A percentile compares a stretch with the other conserved stretches of the same genome.
These are phyloP conservation scores for Asteroscopus sphinx DNA, from an alignment of 2,888 invertebrate species.

Conservation along the genomic window DNA sequence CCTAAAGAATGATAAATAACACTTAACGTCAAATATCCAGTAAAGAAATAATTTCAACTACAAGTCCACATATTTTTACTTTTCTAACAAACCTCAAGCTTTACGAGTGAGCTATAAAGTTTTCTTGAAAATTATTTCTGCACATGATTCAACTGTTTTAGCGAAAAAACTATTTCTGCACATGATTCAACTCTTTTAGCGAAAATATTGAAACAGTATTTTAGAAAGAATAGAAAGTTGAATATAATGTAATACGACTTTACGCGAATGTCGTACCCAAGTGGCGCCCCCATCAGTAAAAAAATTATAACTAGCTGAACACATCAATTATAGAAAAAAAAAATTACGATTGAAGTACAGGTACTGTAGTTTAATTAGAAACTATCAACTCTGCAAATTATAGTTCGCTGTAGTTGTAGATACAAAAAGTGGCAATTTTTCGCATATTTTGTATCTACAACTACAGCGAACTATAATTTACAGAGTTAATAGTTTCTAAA, in stretches of 20 bases:
- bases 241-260: neutral
- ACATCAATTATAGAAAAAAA: no score
- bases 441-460: no score
- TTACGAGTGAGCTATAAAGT: slow-evolving; percentile 9
- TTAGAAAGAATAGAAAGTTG: neutral
- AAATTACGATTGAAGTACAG: no score
- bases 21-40: neutral
- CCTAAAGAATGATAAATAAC: slow-evolving; percentile 69
- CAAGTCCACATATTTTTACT: slow-evolving; percentile 6
- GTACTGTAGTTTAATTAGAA: no score
- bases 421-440: no score
- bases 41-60: neutral
- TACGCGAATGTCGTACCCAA: no score
- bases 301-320: no score
- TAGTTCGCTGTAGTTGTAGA: no score
- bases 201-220: neutral
- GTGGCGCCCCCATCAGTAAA: no score
- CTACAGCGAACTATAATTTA: no score
- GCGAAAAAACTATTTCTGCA: neutral
- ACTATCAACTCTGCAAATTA: no score
- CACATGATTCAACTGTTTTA: slow-evolving; percentile 7
- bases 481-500: no score
- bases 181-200: slow-evolving; percentile 4
- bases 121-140: neutral
- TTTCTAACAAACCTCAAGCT: slow-evolving; percentile 3